Conservation (phyloP, 2,797 vertebrate genomes). For the Gambusia yucatana region DNA sequence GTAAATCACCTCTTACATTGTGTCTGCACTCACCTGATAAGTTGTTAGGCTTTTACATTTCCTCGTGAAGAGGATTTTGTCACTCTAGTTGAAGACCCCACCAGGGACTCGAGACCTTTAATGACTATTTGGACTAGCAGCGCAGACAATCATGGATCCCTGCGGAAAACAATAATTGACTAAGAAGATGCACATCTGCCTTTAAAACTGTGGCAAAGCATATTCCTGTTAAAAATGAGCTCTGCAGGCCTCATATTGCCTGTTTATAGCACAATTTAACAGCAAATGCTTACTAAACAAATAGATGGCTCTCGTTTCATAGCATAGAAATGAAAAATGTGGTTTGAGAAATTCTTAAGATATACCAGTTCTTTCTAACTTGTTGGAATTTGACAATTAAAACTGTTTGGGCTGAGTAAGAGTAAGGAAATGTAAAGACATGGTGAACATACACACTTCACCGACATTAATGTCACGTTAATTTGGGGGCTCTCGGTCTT, state of each 20-base stretch:
- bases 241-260: conserved; percentile 5
- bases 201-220: conserved; percentile 31
- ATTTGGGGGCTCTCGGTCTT: background rate
- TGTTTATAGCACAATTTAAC: conserved; percentile 2
- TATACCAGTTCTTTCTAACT: background rate
- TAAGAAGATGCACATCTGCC: conserved; percentile 41
- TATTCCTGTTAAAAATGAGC: conserved; percentile 35
- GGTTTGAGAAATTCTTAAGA: too few species aligned
- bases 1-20: conserved; percentile 81
- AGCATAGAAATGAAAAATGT: background rate
- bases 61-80: conserved; percentile 72
- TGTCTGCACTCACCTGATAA: conserved; percentile 76
- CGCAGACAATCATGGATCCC: conserved; percentile 53
- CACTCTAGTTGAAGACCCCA: conserved; percentile 65
- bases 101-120: conserved; percentile 69
- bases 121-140: conserved; percentile 75
- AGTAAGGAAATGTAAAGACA: background rate
- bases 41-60: conserved; percentile 76
- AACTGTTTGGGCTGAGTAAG: background rate
- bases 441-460: background rate
- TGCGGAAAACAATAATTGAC: conserved; percentile 56
- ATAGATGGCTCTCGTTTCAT: background rate
- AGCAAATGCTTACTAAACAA: background rate
- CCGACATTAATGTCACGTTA: background rate
- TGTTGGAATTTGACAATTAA: background rate